These are phyloP conservation scores for Calcarius ornatus DNA, from an alignment of 2,113 vertebrate genomes.

Conservation along the genomic window DNA sequence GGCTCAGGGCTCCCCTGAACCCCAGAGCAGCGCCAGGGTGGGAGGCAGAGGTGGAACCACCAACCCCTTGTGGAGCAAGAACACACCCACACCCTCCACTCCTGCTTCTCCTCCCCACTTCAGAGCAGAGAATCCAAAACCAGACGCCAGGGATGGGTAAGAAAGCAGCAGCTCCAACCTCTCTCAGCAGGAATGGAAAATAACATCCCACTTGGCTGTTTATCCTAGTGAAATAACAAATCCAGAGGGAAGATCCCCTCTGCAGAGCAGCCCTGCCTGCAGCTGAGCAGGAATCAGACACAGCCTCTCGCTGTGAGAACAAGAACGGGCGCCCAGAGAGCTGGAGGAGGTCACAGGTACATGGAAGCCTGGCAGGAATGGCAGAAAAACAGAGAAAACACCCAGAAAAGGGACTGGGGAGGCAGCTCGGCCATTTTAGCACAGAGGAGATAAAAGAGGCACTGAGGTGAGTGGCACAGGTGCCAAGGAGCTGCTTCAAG, in stretches of 20 bases:
- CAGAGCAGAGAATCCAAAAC: background rate
- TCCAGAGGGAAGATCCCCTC: background rate
- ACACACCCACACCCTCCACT: rapidly evolving
- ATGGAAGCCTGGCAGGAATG: rapidly evolving
- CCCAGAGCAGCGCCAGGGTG: background rate
- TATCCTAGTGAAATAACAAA: background rate
- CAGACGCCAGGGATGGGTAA: background rate
- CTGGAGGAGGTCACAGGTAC: background rate
- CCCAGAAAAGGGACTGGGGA: background rate
- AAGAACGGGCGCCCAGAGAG: background rate
- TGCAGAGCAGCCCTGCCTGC: background rate
- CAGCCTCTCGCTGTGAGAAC: background rate
- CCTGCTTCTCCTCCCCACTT: background rate
- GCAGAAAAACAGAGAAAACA: background rate
- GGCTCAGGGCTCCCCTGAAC: background rate
- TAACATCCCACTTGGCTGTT: background rate
- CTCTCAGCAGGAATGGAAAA: constrained; percentile 12
- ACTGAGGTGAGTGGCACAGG: background rate
- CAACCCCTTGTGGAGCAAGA: background rate
- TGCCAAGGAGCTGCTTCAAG: background rate
- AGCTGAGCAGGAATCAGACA: background rate
- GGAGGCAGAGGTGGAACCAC: background rate
- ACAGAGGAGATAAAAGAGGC: background rate
- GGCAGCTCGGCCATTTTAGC: background rate
- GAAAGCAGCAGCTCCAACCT: background rate